Evolutionary conservation across 1,140 invertebrate genomes (phyloP).

Genomic region (Sycophila sp.): DNA sequence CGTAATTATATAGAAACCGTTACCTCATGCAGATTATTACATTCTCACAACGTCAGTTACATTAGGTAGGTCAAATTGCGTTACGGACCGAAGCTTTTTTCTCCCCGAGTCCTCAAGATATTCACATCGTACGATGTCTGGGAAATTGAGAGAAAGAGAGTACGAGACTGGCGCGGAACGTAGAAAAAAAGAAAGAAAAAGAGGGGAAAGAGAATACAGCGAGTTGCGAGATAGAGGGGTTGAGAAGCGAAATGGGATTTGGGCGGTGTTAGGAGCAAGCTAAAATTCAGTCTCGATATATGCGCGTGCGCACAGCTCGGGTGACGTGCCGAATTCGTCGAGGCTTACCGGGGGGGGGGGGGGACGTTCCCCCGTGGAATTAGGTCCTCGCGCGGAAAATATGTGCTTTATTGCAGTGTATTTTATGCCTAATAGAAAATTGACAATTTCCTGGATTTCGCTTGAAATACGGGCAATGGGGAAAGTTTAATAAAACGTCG

Average conservation of each 20-base stretch:
- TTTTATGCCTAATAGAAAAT: constrained; percentile 5
- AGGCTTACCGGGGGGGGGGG: background rate
- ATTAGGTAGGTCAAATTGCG: background rate
- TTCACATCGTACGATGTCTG: no score
- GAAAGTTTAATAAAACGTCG: background rate
- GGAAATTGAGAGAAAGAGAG: no score
- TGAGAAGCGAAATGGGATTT: background rate
- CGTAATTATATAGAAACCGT: background rate
- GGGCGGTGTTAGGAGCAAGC: background rate
- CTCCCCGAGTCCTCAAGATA: no score
- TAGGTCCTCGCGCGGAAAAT: background rate
- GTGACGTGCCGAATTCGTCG: background rate
- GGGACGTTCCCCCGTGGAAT: background rate
- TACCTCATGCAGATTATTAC: background rate
- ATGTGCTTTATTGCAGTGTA: background rate
- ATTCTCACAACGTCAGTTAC: background rate
- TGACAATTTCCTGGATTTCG: background rate
- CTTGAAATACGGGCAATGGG: background rate
- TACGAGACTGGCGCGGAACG: no score
- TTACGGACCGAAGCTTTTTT: background rate
- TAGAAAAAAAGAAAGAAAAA: no score
- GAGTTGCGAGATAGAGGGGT: background rate
- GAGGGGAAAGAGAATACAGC: background rate
- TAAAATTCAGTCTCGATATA: constrained; percentile 9
- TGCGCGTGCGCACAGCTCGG: background rate